These are phyloP conservation scores for Pediacus dermestoides DNA, from an alignment of 2,888 invertebrate genomes.

Conservation along the genomic window DNA sequence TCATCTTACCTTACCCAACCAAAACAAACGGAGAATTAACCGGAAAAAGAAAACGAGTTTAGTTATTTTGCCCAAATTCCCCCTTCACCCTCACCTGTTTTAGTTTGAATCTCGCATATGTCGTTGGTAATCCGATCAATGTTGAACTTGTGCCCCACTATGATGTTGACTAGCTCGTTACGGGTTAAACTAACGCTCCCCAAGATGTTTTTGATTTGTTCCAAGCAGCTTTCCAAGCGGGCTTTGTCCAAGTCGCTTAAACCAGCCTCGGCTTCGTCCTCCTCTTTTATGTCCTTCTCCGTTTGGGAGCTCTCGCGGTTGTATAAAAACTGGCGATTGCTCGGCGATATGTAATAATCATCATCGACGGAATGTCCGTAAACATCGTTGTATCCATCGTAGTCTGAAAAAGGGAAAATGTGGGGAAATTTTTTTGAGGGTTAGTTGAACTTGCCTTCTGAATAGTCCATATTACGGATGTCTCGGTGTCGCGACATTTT, in stretches of 20 bases:
- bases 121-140: conserved; percentile 69
- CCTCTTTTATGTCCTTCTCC: conserved; percentile 69
- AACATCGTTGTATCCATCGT: conserved; percentile 84
- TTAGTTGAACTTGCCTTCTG: conserved; percentile 59
- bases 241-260: conserved; percentile 65
- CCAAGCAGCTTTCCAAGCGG: conserved; percentile 77
- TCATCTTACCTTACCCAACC: conserved; percentile 55
- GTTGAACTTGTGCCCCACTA: conserved; percentile 70
- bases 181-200: conserved; percentile 71
- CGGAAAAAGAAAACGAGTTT: conserved; percentile 31
- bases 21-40: no score
- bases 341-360: conserved; percentile 86
- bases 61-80: no score
- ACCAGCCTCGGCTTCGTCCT: conserved; percentile 52
- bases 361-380: conserved; percentile 95
- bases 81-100: conserved; percentile 48
- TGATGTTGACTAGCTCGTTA: conserved; percentile 66
- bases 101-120: no score
- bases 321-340: conserved; percentile 79
- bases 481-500: conserved; percentile 85
- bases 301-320: conserved; percentile 61
- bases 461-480: conserved; percentile 78
- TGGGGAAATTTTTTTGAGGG: conserved; percentile 8
- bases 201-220: conserved; percentile 74
- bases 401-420: conserved; percentile 58